Base-by-base conservation (phyloP, 2,113 vertebrate species). In the Casuarius casuarius region DNA sequence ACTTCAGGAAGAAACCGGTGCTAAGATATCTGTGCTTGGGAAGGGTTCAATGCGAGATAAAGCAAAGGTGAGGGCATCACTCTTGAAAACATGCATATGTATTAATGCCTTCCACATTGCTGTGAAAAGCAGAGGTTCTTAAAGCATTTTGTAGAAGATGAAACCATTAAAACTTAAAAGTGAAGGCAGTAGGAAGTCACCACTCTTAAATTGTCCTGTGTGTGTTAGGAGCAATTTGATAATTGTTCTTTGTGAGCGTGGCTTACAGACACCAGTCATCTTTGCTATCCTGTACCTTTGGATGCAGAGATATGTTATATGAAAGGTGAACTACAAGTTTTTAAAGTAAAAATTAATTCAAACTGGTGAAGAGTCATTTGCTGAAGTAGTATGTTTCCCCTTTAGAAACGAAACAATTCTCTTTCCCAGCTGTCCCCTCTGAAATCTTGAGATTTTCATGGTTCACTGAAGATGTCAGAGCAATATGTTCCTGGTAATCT, bases 1-100 rank as follows among this genome's bases (percentile, higher is more conserved):
- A 71, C 97, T 98, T 31, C 98, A 98, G 87, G 98, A 98, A 51
- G 98, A 98, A 94, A 98, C 98, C 52, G 98, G 98, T 81, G 98
- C 98, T 25, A 99, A 99, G 96, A 99, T 99, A 72, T 99, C 99
- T 5, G 99, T 99, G 29, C 97, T 99, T 87, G 99, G 99, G 4
- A 99, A 99, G 90, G 99, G 99, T 2, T 99, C 99, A 3, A 99
- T 99, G 99, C 98, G 99, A 94, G 99, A 99, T 73, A 99, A 99
- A 96, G 98, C 98, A 72, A 99, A 99, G 99, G 99, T 99, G 93
- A 95, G 81, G 38, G 26, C 4, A 29, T 40, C 51, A 13, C 40
- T 58, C 67, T 16, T 74, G 33, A 81, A 46, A 25, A 46, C 12
- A 5, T 17, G 2, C 17, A 0, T 15, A 1, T 0, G 0, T 7